A percentile compares a stretch with the other conserved stretches of the same genome.
Evolutionary conservation across 2,113 vertebrate species (phyloP).

Genomic region (Bufo gargarizans): DNA sequence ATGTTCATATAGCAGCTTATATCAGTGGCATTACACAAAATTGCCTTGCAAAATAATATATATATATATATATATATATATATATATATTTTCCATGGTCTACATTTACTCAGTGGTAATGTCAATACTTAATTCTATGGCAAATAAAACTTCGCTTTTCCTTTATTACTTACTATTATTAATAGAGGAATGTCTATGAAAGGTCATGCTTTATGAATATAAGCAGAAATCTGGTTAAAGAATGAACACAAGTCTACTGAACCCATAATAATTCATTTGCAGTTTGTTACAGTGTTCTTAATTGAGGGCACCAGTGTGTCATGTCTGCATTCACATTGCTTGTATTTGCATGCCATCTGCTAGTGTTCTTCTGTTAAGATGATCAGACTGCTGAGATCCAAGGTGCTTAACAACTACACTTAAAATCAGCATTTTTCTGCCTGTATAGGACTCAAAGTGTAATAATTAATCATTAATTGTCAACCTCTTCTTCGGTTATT

Average conservation of each 20-base stretch:
- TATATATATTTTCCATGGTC: too few species aligned
- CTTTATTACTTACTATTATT: neutral
- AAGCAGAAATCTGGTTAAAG: neutral
- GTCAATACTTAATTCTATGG: neutral
- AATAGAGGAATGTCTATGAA: neutral
- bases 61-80: too few species aligned
- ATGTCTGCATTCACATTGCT: neutral
- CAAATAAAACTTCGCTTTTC: neutral
- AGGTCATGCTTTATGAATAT: neutral
- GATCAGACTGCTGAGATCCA: neutral
- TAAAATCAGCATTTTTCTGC: too few species aligned
- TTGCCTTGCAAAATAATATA: too few species aligned
- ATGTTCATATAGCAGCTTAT: too few species aligned
- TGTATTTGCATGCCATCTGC: slow-evolving; percentile 7
- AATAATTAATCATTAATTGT: too few species aligned
- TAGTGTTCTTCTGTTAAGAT: neutral
- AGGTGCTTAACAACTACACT: neutral
- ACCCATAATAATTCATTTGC: neutral
- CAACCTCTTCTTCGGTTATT: too few species aligned
- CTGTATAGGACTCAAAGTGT: too few species aligned
- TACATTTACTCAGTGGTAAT: too few species aligned
- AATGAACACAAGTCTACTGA: neutral
- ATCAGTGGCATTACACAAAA: too few species aligned
- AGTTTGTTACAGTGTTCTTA: neutral
- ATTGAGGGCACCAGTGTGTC: neutral